Evolutionary conservation across 2,113 vertebrate species (phyloP), one percentile per base, ranked within the genome.

Genomic region (Prochilodus magdalenae): DNA sequence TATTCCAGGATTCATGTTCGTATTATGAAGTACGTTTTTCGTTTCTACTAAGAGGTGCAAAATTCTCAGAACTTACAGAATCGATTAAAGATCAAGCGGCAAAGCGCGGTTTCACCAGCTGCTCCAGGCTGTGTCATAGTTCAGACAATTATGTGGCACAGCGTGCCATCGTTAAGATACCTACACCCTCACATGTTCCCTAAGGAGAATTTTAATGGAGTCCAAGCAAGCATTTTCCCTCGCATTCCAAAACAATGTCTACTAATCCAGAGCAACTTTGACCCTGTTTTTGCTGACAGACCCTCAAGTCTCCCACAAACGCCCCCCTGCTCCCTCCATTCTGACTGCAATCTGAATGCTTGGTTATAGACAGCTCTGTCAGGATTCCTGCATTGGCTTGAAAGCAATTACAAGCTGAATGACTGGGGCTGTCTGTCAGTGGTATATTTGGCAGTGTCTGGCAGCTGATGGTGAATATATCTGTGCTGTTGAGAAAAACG

Each of bases 111-210:
- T 60, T 66, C 71, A 22, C 69, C 79, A 66, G 79, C 79, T 66
- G 79, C 70, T 69, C 30, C 36, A 49, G 51, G 29, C 62, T 36
- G 26, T 77, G 75, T 65, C 79, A 78, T 72, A 81, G 66, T 77
- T 84, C 83, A 84, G 67, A 74, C 71, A 74, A 65, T 73, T 73
- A 73, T 55, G 79, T 73, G 59, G 78, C 59, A 59, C 74, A 63
- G 29, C 67, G 29, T 82, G 62, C 75, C 72, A 57, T 81, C 14
- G 81, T 51, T 71, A 85, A 36, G 75, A 53, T 80, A 66, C 20
- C 73, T 62, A 47, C 69, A 36, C 47, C 60, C 63, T 70, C 55
- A 7, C 30, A 71, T 4, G 12, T 67, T 73, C 27, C 59, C 83
- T 57, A 69, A 77, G 53, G 73, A 77, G 60, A 60, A 67, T 55